Evolutionary conservation across 2,797 vertebrate species (phyloP).

Genomic region (Calcarius lapponicus): DNA sequence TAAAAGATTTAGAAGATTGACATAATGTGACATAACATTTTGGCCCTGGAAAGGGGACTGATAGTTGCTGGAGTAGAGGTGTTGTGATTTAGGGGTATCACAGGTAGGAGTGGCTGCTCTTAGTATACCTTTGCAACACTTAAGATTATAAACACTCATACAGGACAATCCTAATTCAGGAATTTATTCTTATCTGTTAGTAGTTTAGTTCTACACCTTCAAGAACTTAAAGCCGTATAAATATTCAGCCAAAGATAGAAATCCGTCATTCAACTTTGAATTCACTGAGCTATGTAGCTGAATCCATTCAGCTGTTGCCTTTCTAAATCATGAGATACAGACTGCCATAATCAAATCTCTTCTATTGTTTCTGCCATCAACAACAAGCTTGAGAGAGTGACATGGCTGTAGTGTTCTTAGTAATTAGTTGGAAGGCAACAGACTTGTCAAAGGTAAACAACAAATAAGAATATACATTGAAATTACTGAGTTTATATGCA

Average conservation of each 20-base stretch:
- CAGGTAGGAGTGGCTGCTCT: not conserved
- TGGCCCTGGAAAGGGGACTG: not conserved
- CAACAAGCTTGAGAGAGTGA: not conserved
- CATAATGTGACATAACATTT: not conserved
- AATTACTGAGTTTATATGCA: not conserved
- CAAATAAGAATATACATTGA: not conserved
- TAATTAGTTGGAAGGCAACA: not conserved
- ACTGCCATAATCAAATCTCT: not conserved
- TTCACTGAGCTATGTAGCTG: not conserved
- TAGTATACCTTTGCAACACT: not conserved
- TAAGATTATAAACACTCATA: not conserved
- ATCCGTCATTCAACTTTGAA: not conserved
- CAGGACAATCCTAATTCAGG: not conserved
- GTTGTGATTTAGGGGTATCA: not conserved
- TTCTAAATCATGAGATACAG: not conserved
- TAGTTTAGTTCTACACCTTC: not conserved
- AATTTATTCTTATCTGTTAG: not conserved
- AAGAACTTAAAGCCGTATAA: not conserved
- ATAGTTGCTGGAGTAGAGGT: not conserved
- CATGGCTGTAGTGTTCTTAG: not conserved
- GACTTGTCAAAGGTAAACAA: not conserved
- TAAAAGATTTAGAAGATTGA: not conserved
- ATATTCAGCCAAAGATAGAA: not conserved
- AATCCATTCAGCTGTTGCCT: not conserved
- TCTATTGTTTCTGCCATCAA: not conserved